Evolutionary conservation across 2,888 invertebrate species (phyloP), one percentile per base, ranked within the genome.

Genomic region (Mystacides longicornis): DNA sequence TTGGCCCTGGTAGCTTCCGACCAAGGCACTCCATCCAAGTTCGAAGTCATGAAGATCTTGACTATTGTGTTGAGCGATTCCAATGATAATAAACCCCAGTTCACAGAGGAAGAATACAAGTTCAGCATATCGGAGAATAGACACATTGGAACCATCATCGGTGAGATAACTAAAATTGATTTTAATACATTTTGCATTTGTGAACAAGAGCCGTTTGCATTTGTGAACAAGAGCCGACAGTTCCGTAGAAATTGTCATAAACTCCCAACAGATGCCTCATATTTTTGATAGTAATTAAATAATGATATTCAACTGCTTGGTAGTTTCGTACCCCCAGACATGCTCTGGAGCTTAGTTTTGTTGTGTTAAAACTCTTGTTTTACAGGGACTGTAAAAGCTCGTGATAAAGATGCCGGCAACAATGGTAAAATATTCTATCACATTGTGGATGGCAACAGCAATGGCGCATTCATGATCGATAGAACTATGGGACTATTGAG

Each of bases 391-490:
- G 83, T 90, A 0, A 80, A 81, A 63, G 89, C 89, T 0, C 75
- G 81, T 5, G 89, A 89, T 67, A 81, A 81, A 58, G 91, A 92
- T 63, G 85, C 87, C 56, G 91, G 89, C 2, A 85, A 86, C 50
- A 86, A 89, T 64, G 88, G 89, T 0, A 85, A 82, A 64, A 85
- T 93, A 2, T 93, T 86, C 70, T 93, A 93, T 68, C 91, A 92
- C 66, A 79, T 93, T 53, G 69, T 90, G 52, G 77, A 81, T 64
- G 92, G 89, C 2, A 91, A 92, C 67, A 85, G 86, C 57, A 84
- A 87, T 57, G 80, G 82, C 0, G 81, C 82, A 0, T 94, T 95
- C 68, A 81, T 81, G 51, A 77, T 95, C 11, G 89, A 93, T 67
- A 83, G 87, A 65, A 82, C 83, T 0, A 86, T 86, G 27, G 95